Evolutionary conservation across 2,888 invertebrate genomes (phyloP).

Genomic region (Pyrochroa serraticornis): DNA sequence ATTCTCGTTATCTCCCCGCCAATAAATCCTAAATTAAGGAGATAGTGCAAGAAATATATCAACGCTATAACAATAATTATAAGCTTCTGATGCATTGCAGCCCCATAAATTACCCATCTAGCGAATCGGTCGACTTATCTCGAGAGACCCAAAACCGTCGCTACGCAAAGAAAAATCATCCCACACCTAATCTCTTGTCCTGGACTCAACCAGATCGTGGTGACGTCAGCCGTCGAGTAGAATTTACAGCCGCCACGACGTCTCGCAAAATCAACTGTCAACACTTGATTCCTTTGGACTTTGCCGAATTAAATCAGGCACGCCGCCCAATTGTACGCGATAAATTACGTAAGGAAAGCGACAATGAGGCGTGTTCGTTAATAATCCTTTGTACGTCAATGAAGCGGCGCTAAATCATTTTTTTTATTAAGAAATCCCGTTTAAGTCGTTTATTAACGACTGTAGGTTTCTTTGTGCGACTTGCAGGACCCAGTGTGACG

Average conservation of each 20-base stretch:
- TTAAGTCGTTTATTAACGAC: slow-evolving; percentile 33
- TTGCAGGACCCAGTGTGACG: slow-evolving; percentile 26
- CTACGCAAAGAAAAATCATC: slow-evolving; percentile 13
- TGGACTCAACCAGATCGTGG: too few relatives aligned
- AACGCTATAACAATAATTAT: slow-evolving; percentile 52
- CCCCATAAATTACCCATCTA: slow-evolving; percentile 34
- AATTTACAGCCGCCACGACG: background rate
- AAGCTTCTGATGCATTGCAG: slow-evolving; percentile 41
- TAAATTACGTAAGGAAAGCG: slow-evolving; percentile 34
- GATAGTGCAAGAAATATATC: slow-evolving; percentile 52
- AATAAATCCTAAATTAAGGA: slow-evolving; percentile 52
- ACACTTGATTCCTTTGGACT: slow-evolving; percentile 26
- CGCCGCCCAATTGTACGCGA: slow-evolving; percentile 33
- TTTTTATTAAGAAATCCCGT: slow-evolving; percentile 31
- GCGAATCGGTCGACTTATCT: slow-evolving; percentile 14
- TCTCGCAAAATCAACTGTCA: background rate
- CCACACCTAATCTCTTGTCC: background rate
- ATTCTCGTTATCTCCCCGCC: slow-evolving; percentile 45
- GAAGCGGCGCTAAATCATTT: slow-evolving; percentile 32
- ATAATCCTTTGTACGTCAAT: slow-evolving; percentile 32
- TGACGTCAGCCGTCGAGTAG: too few relatives aligned
- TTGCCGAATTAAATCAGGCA: slow-evolving; percentile 36
- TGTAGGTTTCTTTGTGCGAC: slow-evolving; percentile 19
- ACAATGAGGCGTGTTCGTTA: slow-evolving; percentile 36
- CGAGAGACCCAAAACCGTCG: slow-evolving; percentile 15